Evolutionary conservation across 1,140 invertebrate species (phyloP).

Genomic region (Amyelois transitella): DNA sequence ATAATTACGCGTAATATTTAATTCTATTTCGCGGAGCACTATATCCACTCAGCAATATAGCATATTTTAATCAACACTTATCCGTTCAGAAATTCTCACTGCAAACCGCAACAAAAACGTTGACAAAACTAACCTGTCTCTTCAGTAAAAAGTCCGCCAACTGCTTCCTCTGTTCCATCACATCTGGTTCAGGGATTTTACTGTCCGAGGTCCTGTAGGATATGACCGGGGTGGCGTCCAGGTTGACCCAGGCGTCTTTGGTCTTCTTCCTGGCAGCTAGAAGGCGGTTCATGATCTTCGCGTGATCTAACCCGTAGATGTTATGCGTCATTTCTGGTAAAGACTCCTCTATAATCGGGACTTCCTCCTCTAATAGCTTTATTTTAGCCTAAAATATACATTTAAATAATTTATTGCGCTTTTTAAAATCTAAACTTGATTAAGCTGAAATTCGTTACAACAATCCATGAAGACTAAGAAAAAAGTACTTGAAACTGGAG

Average conservation of each 20-base stretch:
- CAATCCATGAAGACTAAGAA: not conserved
- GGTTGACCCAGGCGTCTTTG: conserved; percentile 67
- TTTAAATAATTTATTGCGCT: not conserved
- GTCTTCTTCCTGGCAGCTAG: conserved; percentile 67
- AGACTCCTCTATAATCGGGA: conserved; percentile 43
- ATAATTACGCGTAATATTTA: too few relatives aligned
- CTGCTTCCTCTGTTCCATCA: conserved; percentile 42
- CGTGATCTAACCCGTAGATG: conserved; percentile 81
- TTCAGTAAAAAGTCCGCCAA: conserved; percentile 56
- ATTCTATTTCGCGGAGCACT: too few relatives aligned
- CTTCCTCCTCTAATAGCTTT: conserved; percentile 55
- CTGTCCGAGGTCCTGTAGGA: conserved; percentile 32
- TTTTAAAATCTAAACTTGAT: too few relatives aligned
- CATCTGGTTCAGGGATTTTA: conserved; percentile 20
- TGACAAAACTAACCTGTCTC: conserved; percentile 47
- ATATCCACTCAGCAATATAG: too few relatives aligned
- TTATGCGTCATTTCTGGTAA: conserved; percentile 80
- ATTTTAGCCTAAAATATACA: conserved; percentile 63
- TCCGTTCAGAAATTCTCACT: too few relatives aligned
- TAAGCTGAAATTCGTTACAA: too few relatives aligned
- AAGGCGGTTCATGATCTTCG: conserved; percentile 76
- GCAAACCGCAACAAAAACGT: too few relatives aligned
- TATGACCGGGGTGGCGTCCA: conserved; percentile 34
- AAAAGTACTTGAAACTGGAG: not conserved
- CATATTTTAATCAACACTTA: too few relatives aligned